These are phyloP conservation scores for Calypte anna DNA, from an alignment of 2,113 vertebrate species.

Conservation along the genomic window DNA sequence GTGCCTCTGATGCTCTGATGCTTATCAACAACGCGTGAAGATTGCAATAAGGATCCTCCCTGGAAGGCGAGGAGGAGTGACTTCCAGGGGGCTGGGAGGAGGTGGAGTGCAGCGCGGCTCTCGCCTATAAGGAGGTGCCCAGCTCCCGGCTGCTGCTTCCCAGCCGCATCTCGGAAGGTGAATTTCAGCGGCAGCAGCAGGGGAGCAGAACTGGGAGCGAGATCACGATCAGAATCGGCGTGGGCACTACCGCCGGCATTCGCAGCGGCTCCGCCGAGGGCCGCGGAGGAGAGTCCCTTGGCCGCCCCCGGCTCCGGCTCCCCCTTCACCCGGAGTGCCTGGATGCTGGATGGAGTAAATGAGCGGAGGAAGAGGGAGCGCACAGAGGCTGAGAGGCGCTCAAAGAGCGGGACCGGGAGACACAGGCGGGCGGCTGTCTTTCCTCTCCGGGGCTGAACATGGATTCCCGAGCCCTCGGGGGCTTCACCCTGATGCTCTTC, in stretches of 20 bases:
- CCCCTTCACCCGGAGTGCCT: not conserved
- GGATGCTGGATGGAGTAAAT: constrained; percentile 64
- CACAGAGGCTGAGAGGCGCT: not conserved
- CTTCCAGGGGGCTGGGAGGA: constrained; percentile 69
- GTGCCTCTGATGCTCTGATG: constrained; percentile 41
- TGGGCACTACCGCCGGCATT: not conserved
- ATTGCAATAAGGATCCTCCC: constrained; percentile 65
- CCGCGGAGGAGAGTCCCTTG: not conserved
- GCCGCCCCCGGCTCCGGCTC: not conserved
- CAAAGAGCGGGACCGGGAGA: constrained; percentile 27
- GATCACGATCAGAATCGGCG: not conserved
- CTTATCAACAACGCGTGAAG: constrained; percentile 43
- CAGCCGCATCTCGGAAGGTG: constrained; percentile 18
- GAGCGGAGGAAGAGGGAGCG: not conserved
- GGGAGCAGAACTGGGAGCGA: not conserved
- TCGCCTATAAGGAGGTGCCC: constrained; percentile 81
- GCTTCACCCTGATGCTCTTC: constrained; percentile 65
- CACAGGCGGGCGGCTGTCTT: constrained; percentile 12
- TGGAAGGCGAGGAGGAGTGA: constrained; percentile 69
- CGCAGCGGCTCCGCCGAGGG: not conserved
- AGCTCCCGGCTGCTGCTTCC: constrained; percentile 46
- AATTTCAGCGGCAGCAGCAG: not conserved
- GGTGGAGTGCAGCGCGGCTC: constrained; percentile 61
- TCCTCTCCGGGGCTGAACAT: constrained; percentile 49
- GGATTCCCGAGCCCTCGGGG: constrained; percentile 66